Percentiles rank a stretch among this genome's conserved stretches.
phyloP scores from a whole-genome alignment of 2,797 vertebrate genomes.

The Spinibarbus caldwelli region DNA sequence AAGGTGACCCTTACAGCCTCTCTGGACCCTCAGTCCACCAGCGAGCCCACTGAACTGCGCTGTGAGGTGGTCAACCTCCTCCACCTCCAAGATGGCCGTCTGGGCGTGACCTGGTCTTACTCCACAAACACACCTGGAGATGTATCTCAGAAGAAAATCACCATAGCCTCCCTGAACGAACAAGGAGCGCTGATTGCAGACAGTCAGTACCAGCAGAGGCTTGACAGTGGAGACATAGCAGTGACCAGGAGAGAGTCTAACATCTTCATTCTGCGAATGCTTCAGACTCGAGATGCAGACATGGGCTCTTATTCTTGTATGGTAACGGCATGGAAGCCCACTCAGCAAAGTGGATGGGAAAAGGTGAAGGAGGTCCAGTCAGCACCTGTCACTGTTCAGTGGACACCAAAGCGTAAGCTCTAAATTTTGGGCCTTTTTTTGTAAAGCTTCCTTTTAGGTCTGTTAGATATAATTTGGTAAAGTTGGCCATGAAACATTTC shows the following conservation, averaged over 20 bases:
- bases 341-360: slow-evolving; percentile 61
- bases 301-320: slow-evolving; percentile 76
- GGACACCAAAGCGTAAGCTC: slow-evolving; percentile 74
- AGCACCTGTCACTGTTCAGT: slow-evolving; percentile 62
- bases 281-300: slow-evolving; percentile 79
- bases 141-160: slow-evolving; percentile 27
- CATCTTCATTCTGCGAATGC: slow-evolving; percentile 80
- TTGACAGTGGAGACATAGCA: slow-evolving; percentile 77
- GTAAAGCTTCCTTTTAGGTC: background rate
- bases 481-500: background rate
- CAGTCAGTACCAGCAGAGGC: slow-evolving; percentile 69
- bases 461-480: background rate
- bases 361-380: slow-evolving; percentile 67
- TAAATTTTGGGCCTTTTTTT: background rate
- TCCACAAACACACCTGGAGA: slow-evolving; percentile 56
- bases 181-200: slow-evolving; percentile 76
- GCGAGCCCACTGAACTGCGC: slow-evolving; percentile 79
- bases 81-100: slow-evolving; percentile 62
- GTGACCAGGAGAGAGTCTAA: slow-evolving; percentile 71
- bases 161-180: slow-evolving; percentile 73
- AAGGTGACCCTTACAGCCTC: slow-evolving; percentile 75
- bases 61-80: slow-evolving; percentile 69
- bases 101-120: slow-evolving; percentile 81
- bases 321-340: slow-evolving; percentile 68
- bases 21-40: slow-evolving; percentile 73